Conservation (phyloP, 2,888 invertebrate species). For the Flexamia atlantica region DNA sequence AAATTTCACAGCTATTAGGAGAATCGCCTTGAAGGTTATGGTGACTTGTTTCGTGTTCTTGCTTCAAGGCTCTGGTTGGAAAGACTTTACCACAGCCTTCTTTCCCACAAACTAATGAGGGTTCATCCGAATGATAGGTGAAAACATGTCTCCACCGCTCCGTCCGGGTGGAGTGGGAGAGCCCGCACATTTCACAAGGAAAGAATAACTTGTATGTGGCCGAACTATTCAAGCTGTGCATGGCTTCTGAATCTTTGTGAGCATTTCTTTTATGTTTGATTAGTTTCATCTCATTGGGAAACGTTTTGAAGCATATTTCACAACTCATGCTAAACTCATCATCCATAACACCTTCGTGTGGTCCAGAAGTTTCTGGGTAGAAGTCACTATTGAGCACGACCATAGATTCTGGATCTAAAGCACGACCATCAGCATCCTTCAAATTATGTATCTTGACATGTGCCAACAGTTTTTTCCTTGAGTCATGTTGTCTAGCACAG, state of each 20-base stretch:
- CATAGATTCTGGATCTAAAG: slow-evolving; percentile 71
- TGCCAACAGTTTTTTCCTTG: slow-evolving; percentile 76
- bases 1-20: slow-evolving; percentile 73
- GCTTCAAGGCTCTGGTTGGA: slow-evolving; percentile 74
- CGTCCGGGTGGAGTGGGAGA: slow-evolving; percentile 75
- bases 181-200: slow-evolving; percentile 76
- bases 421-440: slow-evolving; percentile 72
- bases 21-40: slow-evolving; percentile 74
- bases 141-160: slow-evolving; percentile 77
- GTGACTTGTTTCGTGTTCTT: slow-evolving; percentile 74
- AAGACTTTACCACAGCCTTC: slow-evolving; percentile 73
- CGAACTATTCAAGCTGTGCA: slow-evolving; percentile 62
- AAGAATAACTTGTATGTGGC: slow-evolving; percentile 67
- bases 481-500: slow-evolving; percentile 79
- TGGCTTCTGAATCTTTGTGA: slow-evolving; percentile 68
- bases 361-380: slow-evolving; percentile 67
- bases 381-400: slow-evolving; percentile 71
- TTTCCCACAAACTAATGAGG: slow-evolving; percentile 69
- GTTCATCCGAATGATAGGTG: slow-evolving; percentile 74
- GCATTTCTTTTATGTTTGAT: slow-evolving; percentile 75
- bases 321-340: slow-evolving; percentile 71
- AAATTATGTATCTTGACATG: slow-evolving; percentile 79
- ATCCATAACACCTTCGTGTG: slow-evolving; percentile 60
- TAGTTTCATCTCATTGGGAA: slow-evolving; percentile 75
- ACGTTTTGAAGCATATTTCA: slow-evolving; percentile 75